Base-by-base conservation (phyloP, 30 jellyfish, hydroid and myxozoan species). In the Mastigias papua region DNA sequence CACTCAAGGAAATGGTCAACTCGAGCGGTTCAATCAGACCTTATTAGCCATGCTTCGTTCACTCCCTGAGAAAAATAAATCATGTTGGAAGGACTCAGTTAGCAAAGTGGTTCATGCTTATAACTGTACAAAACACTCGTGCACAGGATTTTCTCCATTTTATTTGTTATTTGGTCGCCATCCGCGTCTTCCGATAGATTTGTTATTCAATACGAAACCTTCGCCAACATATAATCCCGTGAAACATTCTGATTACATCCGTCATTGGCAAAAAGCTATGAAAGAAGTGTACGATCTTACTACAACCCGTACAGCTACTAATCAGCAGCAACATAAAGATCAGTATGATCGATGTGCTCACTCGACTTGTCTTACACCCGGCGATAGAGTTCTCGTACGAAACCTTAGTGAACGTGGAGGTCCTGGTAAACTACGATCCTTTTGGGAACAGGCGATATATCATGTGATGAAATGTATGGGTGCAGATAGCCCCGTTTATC, bases 1-100 rank as follows among this genome's bases (percentile, higher is more conserved):
- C 92, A 26, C 78, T 91, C 91, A 74, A 28, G 79, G 76, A 48
- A 86, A 86, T 60, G 90, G 86, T 49, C 84, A 75, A 66, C 75
- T 58, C 30, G 85, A 86, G 65, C 29, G 90, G 51, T 62, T 86
- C 80, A 86, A 86, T 46, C 82, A 74, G 30, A 86, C 95, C 6
- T 29, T 86, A 10, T 34, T 86, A 19, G 76, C 51, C 26, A 86
- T 73, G 95, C 58, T 74, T 50, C 77, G 76, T 48, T 34, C 82
- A 2, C 67, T 50, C 21, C 49, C 89, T 21, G 81, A 69, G 15
- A 28, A 11, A 26, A 6, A 34, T 6, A 85, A 71, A 11, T 71
- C 69, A 19, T 21, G 70, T 20, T 48, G 84, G 84, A 34, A 73
- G 28, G 49, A 34, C 54, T 32, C 42, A 21, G 69, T 73, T 48